These are phyloP conservation scores for Chelmon rostratus DNA, from an alignment of 2,797 vertebrate species.

Conservation along the genomic window DNA sequence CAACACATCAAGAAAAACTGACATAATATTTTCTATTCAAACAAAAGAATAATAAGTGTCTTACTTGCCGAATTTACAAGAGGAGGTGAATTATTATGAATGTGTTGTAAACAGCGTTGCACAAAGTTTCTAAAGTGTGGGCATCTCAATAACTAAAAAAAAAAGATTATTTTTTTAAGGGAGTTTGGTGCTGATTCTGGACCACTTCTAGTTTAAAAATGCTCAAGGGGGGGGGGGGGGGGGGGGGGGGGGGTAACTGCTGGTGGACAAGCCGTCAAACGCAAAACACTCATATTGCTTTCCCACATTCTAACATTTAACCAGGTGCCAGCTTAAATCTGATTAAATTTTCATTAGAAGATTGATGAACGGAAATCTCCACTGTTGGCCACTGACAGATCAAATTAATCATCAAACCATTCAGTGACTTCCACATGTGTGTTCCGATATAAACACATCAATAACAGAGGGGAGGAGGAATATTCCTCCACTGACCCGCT, in stretches of 20 bases:
- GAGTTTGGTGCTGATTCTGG: no score
- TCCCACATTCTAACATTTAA: conserved; percentile 11
- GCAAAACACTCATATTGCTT: background rate
- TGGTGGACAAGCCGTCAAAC: background rate
- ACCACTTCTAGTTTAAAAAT: no score
- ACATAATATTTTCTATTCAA: no score
- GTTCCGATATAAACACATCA: background rate
- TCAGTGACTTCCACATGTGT: conserved; percentile 17
- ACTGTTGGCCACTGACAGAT: background rate
- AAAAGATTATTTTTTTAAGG: no score
- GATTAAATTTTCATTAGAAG: conserved; percentile 20
- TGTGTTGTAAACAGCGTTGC: no score
- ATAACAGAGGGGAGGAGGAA: background rate
- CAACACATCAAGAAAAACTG: no score
- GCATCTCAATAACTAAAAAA: no score
- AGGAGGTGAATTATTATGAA: no score
- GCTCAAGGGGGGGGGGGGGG: background rate
- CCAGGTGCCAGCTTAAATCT: background rate
- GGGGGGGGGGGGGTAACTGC: background rate
- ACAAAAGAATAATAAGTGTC: no score
- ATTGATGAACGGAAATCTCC: conserved; percentile 8
- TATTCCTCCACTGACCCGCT: conserved; percentile 1
- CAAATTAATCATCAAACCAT: conserved; percentile 30
- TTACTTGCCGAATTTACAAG: no score
- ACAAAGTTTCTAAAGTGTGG: no score